A percentile compares a stretch with the other conserved stretches of the same genome.
Conservation (phyloP, 2,113 vertebrate species). For the Trogon melanurus region DNA sequence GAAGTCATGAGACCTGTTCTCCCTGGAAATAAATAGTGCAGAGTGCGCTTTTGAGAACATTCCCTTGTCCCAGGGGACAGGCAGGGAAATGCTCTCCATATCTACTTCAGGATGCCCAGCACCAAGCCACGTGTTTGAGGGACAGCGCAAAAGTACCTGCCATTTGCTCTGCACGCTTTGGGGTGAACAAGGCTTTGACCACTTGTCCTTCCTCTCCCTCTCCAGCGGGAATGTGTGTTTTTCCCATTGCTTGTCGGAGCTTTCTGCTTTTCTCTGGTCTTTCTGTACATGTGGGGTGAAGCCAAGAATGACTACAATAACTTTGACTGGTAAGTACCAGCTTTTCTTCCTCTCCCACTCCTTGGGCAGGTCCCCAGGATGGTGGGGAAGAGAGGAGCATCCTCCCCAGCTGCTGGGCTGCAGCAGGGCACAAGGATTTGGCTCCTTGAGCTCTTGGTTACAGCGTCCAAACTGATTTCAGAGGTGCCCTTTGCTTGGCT, state of each 20-base stretch:
- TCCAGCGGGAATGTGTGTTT: conserved; percentile 78
- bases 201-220: conserved; percentile 35
- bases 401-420: neutral
- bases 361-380: neutral
- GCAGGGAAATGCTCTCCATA: neutral
- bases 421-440: neutral
- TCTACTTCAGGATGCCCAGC: neutral
- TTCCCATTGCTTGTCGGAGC: conserved; percentile 80
- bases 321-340: conserved; percentile 90
- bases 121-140: neutral
- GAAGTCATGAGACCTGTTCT: neutral
- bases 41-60: neutral
- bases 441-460: neutral
- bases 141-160: neutral
- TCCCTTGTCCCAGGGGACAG: neutral
- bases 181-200: neutral
- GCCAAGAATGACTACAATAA: conserved; percentile 90
- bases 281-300: conserved; percentile 89
- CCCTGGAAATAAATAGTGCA: neutral
- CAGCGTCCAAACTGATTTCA: neutral
- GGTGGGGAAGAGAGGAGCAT: neutral
- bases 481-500: neutral
- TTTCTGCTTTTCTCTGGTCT: conserved; percentile 83
- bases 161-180: neutral
- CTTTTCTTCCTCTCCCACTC: neutral